phyloP scores from a whole-genome alignment of 2,113 vertebrate species.

The Pedetes capensis region DNA sequence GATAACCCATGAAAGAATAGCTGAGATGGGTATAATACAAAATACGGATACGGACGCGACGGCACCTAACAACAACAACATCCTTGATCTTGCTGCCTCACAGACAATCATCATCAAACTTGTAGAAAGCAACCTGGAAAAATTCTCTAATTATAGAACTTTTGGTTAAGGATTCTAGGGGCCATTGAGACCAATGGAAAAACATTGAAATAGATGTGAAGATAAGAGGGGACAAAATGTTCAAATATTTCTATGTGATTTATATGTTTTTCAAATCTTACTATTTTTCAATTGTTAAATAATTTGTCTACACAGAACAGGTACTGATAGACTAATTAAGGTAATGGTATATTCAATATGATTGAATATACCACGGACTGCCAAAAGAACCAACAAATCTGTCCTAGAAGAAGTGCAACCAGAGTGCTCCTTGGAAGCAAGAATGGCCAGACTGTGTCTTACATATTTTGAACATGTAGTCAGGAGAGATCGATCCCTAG shows the following conservation, averaged over 20 bases:
- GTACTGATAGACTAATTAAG: not conserved
- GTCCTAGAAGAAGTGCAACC: too few species aligned
- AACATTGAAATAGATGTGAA: not conserved
- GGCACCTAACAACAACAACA: too few species aligned
- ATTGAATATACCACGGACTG: too few species aligned
- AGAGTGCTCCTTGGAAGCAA: too few species aligned
- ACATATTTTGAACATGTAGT: too few species aligned
- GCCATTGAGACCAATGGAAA: not conserved
- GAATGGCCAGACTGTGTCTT: too few species aligned
- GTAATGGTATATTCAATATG: too few species aligned
- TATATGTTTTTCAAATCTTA: not conserved
- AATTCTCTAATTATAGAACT: not conserved
- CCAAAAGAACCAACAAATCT: too few species aligned
- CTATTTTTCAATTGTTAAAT: constrained; percentile 2
- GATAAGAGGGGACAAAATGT: not conserved
- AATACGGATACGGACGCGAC: too few species aligned
- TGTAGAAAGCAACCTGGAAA: not conserved
- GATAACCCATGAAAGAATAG: not conserved
- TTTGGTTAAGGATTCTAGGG: not conserved
- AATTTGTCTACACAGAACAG: not conserved
- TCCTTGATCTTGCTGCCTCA: not conserved
- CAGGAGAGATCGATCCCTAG: too few species aligned
- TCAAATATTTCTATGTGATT: not conserved
- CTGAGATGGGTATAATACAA: not conserved
- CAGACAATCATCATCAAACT: not conserved